Base-by-base conservation (phyloP, 2,888 invertebrate genomes). In the Conchocele bisecta region DNA sequence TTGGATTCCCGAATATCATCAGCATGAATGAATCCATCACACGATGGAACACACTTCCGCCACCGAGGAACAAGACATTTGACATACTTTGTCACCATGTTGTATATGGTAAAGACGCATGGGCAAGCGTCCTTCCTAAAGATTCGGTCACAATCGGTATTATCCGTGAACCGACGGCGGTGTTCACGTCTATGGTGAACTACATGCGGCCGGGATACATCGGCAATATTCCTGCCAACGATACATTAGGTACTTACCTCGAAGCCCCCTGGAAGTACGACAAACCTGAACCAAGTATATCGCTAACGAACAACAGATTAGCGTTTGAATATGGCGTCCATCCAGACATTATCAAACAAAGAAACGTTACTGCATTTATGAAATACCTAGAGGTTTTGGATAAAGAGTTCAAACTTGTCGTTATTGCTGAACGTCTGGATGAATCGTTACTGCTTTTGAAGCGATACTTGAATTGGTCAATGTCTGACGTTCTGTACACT, bases 81-180 rank as follows among this genome's bases (percentile, higher is more conserved):
- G 78, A 78, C 35, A 71, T 78, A 22, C 64, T 78, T 22, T 71
- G 74, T 37, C 68, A 78, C 24, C 78, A 78, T 31, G 78, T 75
- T 26, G 48, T 78, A 1, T 78, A 72, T 53, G 69, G 53, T 24
- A 44, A 66, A 22, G 53, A 58, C 41, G 66, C 54, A 33, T 78
- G 73, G 73, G 58, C 50, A n/a, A 37, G 42, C 7, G 44, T 66
- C 35, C 29, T 78, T 31, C 78, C 71, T 1, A 17, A 17, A n/a
- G 75, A 75, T 35, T 37, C 71, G 5, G 50, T 54, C 11, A 39
- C 57, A 22, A 46, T 72, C 13, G 78, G 75, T 26, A 69, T 72
- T 7, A 61, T 78, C 3, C 50, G 78, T 41, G 68, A 78, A 39
- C 78, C 78, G 7, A 66, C 66, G 42, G 28, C 35, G 2, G 53